These are phyloP conservation scores for Lutjanus erythropterus DNA, from an alignment of 2,113 vertebrate species.

Conservation along the genomic window DNA sequence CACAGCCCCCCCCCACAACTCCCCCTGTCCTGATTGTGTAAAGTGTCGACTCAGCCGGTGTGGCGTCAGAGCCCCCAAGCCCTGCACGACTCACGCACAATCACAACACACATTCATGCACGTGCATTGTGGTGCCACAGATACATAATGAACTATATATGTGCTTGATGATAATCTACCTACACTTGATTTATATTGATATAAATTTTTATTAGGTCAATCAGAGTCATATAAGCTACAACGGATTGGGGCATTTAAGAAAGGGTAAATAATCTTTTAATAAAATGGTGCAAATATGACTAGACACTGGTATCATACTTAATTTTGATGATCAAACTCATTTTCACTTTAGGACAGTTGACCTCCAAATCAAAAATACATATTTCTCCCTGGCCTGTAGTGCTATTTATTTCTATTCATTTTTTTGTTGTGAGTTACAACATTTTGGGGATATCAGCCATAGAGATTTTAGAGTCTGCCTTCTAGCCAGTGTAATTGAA, in stretches of 20 bases:
- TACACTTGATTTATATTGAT: not conserved
- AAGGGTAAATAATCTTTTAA: not conserved
- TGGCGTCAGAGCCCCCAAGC: slow-evolving; percentile 62
- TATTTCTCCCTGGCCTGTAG: too few species aligned
- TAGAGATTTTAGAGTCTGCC: too few species aligned
- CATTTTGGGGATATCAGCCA: too few species aligned
- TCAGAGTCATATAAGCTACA: not conserved
- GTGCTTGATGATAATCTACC: not conserved
- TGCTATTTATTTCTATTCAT: too few species aligned
- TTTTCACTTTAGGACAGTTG: not conserved
- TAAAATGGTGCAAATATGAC: not conserved
- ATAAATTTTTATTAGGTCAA: not conserved
- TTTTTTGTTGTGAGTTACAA: too few species aligned
- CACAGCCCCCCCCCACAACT: not conserved
- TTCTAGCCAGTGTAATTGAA: too few species aligned
- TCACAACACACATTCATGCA: slow-evolving; percentile 23
- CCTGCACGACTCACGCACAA: slow-evolving; percentile 50
- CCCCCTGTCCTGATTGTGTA: slow-evolving; percentile 72
- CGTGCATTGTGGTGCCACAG: not conserved
- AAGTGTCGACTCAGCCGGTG: slow-evolving; percentile 83
- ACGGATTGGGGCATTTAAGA: not conserved
- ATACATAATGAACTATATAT: not conserved
- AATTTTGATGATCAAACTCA: not conserved
- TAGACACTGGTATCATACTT: not conserved
- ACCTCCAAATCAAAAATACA: too few species aligned